Evolutionary conservation across 2,888 invertebrate genomes (phyloP).

Genomic region (Caradrina clavipalpis): DNA sequence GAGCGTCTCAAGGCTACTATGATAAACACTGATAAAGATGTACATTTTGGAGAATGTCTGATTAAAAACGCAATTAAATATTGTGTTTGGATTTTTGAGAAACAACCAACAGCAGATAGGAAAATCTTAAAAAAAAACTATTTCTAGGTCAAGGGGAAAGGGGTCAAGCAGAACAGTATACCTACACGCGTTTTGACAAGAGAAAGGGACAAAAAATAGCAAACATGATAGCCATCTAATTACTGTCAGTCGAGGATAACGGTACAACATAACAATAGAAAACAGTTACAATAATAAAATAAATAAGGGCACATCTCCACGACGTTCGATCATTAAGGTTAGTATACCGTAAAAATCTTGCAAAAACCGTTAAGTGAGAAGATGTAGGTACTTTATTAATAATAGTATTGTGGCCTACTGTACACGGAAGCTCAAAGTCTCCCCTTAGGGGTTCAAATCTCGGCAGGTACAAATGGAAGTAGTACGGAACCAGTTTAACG

Average conservation of each 20-base stretch:
- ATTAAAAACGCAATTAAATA: not conserved
- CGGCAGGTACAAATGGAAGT: conserved; percentile 73
- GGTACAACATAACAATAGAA: conserved; percentile 42
- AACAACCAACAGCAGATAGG: not conserved
- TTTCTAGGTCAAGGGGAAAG: too few species aligned
- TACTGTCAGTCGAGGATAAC: conserved; percentile 33
- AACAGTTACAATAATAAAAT: conserved; percentile 56
- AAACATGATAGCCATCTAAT: conserved; percentile 38
- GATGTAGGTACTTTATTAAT: conserved; percentile 16
- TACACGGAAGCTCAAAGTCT: conserved; percentile 71
- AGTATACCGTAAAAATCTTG: conserved; percentile 33
- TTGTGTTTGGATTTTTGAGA: not conserved
- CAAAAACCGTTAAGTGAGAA: conserved; percentile 48
- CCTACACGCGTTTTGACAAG: not conserved
- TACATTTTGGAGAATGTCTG: not conserved
- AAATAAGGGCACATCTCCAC: conserved; percentile 58
- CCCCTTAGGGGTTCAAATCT: conserved; percentile 67
- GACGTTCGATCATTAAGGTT: conserved; percentile 56
- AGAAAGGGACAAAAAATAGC: conserved; percentile 21
- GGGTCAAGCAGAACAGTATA: too few species aligned
- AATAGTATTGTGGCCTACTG: conserved; percentile 56
- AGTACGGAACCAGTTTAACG: conserved; percentile 82
- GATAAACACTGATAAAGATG: not conserved
- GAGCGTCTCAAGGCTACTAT: not conserved
- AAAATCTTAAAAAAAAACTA: too few species aligned